Evolutionary conservation across 1,140 invertebrate species (phyloP).

Genomic region (Plutomurus gul): DNA sequence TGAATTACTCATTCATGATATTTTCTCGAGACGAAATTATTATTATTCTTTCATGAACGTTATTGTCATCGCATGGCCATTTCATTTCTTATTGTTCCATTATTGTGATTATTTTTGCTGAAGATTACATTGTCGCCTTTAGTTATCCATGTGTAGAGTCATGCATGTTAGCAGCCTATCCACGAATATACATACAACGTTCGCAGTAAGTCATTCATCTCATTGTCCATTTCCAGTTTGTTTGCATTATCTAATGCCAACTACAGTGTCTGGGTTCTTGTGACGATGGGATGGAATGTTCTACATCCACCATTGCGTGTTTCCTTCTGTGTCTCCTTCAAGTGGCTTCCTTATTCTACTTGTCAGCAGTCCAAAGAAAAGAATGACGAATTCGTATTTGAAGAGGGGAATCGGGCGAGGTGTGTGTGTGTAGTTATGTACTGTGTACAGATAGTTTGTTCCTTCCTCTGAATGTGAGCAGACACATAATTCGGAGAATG

Average conservation of each 20-base stretch:
- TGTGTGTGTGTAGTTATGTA: too few relatives aligned
- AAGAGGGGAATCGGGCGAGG: conserved; percentile 38
- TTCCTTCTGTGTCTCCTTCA: conserved; percentile 20
- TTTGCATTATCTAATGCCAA: neutral
- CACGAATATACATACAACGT: too few relatives aligned
- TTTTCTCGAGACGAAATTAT: neutral
- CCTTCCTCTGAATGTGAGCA: neutral
- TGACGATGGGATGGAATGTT: conserved; percentile 5
- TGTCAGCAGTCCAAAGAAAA: conserved; percentile 35
- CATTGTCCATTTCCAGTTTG: neutral
- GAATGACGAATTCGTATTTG: conserved; percentile 44
- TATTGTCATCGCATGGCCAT: neutral
- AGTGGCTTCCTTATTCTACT: conserved; percentile 21
- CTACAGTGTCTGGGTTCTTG: neutral
- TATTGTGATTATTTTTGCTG: neutral
- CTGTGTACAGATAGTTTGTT: neutral
- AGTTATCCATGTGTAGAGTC: too few relatives aligned
- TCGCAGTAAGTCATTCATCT: too few relatives aligned
- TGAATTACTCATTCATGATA: conserved; percentile 1
- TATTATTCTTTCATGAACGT: neutral
- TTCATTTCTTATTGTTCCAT: neutral
- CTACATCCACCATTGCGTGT: conserved; percentile 16
- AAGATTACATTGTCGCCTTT: neutral
- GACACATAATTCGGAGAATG: conserved; percentile 38
- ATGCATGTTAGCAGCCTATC: too few relatives aligned